phyloP scores from a whole-genome alignment of 1,140 invertebrate species.

The Sinella curviseta region DNA sequence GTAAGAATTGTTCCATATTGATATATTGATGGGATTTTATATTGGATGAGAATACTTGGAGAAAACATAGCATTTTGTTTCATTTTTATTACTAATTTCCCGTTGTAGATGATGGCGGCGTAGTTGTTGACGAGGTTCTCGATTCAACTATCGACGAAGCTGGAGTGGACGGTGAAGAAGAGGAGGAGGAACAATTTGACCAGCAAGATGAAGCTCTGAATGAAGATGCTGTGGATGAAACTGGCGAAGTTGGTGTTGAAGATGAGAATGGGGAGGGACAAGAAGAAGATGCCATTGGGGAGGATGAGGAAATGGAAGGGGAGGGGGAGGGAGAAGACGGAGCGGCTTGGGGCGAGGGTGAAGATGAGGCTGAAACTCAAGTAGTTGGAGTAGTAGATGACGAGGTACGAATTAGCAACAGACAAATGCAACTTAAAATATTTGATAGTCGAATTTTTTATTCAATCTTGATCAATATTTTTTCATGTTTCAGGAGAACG shows the following conservation, averaged over 20 bases:
- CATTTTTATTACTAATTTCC: neutral
- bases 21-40: too few relatives aligned
- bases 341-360: conserved; percentile 30
- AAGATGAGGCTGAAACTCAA: neutral
- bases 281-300: conserved; percentile 51
- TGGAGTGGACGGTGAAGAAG: neutral
- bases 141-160: neutral
- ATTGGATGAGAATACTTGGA: too few relatives aligned
- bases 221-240: conserved; percentile 58
- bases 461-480: too few relatives aligned
- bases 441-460: too few relatives aligned
- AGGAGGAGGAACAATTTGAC: neutral
- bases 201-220: neutral
- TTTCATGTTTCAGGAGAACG: conserved; percentile 50
- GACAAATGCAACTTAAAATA: neutral
- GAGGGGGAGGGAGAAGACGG: conserved; percentile 40
- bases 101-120: neutral
- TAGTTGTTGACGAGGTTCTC: neutral
- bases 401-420: conserved; percentile 32
- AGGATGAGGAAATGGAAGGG: conserved; percentile 51
- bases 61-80: too few relatives aligned
- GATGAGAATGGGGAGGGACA: conserved; percentile 51
- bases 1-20: too few relatives aligned
- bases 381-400: neutral
- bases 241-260: conserved; percentile 53